Evolutionary conservation across 2,113 vertebrate species (phyloP).

Genomic region (Rhabdornis inornatus): DNA sequence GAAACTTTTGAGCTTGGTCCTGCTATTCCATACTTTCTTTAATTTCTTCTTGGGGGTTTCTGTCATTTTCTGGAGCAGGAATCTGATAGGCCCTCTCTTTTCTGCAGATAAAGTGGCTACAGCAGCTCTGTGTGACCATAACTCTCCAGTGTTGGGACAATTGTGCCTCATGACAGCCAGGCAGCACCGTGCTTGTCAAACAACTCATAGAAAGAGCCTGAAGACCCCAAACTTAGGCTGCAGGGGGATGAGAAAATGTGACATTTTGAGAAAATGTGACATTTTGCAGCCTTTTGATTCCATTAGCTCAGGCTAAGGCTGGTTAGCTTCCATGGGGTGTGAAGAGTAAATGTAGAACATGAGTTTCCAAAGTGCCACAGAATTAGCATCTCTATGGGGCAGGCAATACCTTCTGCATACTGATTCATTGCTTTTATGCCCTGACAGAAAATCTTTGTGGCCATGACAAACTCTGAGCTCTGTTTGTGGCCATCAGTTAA

Average conservation of each 20-base stretch:
- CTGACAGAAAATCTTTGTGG: constrained; percentile 86
- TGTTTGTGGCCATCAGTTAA: constrained; percentile 74
- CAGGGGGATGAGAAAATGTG: constrained; percentile 6
- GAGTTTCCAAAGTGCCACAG: constrained; percentile 73
- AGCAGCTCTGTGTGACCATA: neutral
- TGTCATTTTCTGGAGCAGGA: neutral
- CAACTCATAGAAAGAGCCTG: neutral
- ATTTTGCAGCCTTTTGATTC: constrained; percentile 51
- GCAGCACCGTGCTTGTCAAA: neutral
- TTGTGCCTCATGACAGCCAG: neutral
- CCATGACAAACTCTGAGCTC: constrained; percentile 79
- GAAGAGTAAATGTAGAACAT: constrained; percentile 82
- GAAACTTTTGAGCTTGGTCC: neutral
- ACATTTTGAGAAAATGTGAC: constrained; percentile 48
- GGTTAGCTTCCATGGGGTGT: constrained; percentile 73
- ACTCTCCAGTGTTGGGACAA: neutral
- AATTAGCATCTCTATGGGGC: constrained; percentile 89
- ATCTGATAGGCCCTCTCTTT: neutral
- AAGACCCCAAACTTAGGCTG: neutral
- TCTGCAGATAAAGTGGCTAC: neutral
- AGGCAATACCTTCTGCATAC: constrained; percentile 82
- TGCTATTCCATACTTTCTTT: neutral
- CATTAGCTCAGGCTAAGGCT: constrained; percentile 48
- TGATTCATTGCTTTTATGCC: constrained; percentile 83
- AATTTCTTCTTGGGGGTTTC: neutral